Evolutionary conservation across 2,888 invertebrate genomes (phyloP).

Genomic region (Heliconius sara): DNA sequence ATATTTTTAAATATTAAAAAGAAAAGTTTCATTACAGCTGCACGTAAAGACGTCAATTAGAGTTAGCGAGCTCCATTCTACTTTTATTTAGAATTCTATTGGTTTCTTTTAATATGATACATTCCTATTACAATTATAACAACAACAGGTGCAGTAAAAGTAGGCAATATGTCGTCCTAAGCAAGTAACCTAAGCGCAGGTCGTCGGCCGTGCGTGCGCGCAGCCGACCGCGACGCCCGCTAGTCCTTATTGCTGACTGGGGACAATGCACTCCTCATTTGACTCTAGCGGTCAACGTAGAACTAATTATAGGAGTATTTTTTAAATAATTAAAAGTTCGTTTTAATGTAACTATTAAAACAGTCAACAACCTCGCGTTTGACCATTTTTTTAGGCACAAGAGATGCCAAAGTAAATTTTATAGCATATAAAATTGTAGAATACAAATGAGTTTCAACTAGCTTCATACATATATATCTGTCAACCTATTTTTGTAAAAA

Average conservation of each 20-base stretch:
- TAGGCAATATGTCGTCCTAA: slow-evolving; percentile 24
- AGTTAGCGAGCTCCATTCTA: background rate
- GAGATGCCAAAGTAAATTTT: background rate
- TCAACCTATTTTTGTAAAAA: background rate
- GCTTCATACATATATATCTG: background rate
- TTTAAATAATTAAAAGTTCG: background rate
- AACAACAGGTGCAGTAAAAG: slow-evolving; percentile 17
- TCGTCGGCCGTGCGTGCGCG: slow-evolving; percentile 65
- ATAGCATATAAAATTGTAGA: background rate
- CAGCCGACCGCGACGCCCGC: slow-evolving; percentile 66
- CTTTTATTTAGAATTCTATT: background rate
- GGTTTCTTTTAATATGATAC: background rate
- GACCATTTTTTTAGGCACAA: background rate
- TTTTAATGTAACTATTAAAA: background rate
- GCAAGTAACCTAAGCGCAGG: slow-evolving; percentile 51
- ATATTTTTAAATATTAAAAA: background rate
- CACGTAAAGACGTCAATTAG: background rate
- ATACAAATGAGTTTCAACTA: background rate
- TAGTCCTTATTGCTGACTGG: slow-evolving; percentile 63
- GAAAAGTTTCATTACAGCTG: background rate
- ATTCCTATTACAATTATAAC: slow-evolving; percentile 5
- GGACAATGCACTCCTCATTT: slow-evolving; percentile 65
- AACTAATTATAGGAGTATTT: slow-evolving; percentile 21
- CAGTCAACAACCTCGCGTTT: background rate
- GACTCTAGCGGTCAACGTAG: slow-evolving; percentile 27